A percentile compares a stretch with the other conserved stretches of the same genome.
Evolutionary conservation across 2,888 invertebrate genomes (phyloP).

Genomic region (Drosophila anomelani): DNA sequence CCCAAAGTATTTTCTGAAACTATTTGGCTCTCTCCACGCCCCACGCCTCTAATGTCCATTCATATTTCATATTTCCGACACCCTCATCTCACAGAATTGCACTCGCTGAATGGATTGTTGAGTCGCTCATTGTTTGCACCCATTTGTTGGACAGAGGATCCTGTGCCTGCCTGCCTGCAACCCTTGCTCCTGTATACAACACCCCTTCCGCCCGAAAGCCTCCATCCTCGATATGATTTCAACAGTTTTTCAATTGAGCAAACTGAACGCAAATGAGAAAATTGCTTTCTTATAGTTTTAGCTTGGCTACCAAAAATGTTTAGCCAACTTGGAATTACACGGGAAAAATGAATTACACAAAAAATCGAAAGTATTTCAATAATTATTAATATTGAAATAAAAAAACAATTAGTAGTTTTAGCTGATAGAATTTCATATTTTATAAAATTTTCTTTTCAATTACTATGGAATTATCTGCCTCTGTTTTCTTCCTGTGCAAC

Average conservation of each 20-base stretch:
- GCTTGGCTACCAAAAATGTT: conserved; percentile 16
- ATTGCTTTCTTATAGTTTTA: conserved; percentile 77
- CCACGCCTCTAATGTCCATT: conserved; percentile 3
- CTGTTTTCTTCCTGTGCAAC: conserved; percentile 4
- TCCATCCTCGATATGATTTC: conserved; percentile 29
- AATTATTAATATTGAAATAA: background rate
- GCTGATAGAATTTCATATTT: no score
- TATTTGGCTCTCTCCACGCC: conserved; percentile 15
- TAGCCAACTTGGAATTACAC: conserved; percentile 3
- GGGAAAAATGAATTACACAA: background rate
- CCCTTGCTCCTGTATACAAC: conserved; percentile 30
- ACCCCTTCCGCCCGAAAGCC: background rate
- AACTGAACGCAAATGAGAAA: conserved; percentile 74
- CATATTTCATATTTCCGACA: conserved; percentile 37
- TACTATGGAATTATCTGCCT: no score
- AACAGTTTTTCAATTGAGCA: conserved; percentile 79
- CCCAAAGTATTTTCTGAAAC: conserved; percentile 20
- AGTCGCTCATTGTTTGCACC: conserved; percentile 43
- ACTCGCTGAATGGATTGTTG: conserved; percentile 27
- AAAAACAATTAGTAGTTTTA: background rate
- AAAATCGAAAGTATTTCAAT: no score
- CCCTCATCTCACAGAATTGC: conserved; percentile 25
- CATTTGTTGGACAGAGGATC: conserved; percentile 39
- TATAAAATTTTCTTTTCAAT: no score
- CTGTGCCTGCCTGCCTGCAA: conserved; percentile 24